These are phyloP conservation scores for Lycodopsis pacificus DNA, from an alignment of 2,797 vertebrate genomes.

Conservation along the genomic window DNA sequence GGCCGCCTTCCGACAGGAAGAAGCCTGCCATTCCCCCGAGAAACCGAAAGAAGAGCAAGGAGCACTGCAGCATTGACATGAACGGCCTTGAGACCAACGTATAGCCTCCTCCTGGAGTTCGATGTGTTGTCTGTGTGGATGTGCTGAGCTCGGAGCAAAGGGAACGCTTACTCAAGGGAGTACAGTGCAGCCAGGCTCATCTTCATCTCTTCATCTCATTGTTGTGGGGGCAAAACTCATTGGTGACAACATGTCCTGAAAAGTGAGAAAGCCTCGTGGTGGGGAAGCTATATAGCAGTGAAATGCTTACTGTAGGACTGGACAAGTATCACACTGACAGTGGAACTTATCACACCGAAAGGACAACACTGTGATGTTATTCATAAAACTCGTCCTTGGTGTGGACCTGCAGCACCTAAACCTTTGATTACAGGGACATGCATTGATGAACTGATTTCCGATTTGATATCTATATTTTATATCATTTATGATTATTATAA, in stretches of 20 bases:
- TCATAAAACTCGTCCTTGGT: background rate
- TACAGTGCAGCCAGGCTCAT: background rate
- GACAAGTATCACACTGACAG: background rate
- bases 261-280: background rate
- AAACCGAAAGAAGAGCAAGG: conserved; percentile 85
- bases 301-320: background rate
- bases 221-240: background rate
- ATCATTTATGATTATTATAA: conserved; percentile 30
- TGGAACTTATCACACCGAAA: conserved; percentile 11
- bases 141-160: background rate
- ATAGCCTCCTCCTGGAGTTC: conserved; percentile 58
- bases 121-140: background rate
- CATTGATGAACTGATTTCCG: conserved; percentile 40
- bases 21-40: conserved; percentile 81
- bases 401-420: conserved; percentile 28
- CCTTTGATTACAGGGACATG: conserved; percentile 19
- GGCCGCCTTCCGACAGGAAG: conserved; percentile 75
- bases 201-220: conserved; percentile 1
- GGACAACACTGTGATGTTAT: background rate
- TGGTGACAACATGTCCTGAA: background rate
- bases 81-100: conserved; percentile 95
- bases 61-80: conserved; percentile 94
- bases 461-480: conserved; percentile 63
- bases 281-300: background rate
- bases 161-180: conserved; percentile 1